These are phyloP conservation scores for Zoanthus sociatus DNA, from an alignment of 92 coral and sea anemone genomes.

Conservation along the genomic window DNA sequence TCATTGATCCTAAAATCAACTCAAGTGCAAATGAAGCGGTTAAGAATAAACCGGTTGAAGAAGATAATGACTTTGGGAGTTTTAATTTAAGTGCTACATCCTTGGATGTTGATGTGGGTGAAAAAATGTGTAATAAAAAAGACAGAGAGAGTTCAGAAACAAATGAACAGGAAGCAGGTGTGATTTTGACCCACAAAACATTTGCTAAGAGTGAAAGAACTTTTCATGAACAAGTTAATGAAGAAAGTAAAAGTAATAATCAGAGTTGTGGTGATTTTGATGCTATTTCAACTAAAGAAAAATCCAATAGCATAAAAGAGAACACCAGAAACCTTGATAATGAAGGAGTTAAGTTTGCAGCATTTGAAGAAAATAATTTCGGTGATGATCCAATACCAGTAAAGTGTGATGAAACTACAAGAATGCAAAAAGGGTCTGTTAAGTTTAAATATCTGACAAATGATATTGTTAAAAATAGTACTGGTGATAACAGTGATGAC, in stretches of 20 bases:
- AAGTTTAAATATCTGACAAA: neutral
- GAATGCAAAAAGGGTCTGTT: neutral
- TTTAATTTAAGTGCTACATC: slow-evolving; percentile 1
- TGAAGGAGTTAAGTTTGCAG: slow-evolving; percentile 7
- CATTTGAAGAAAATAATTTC: slow-evolving; percentile 20
- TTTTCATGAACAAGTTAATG: neutral
- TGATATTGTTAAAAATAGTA: neutral
- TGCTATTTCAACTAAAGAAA: neutral
- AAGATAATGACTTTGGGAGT: slow-evolving; percentile 34
- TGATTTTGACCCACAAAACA: neutral
- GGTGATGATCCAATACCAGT: neutral
- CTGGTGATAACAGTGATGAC: neutral
- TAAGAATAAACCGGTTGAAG: neutral
- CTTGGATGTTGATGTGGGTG: neutral
- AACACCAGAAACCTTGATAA: neutral
- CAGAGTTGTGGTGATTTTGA: slow-evolving; percentile 31
- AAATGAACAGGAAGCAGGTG: neutral
- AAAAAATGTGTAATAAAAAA: neutral
- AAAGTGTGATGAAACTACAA: neutral
- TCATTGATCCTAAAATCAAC: neutral
- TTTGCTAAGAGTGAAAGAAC: neutral
- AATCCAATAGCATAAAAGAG: neutral
- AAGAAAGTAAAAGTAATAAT: neutral
- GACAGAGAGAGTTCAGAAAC: neutral
- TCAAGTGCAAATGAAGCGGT: neutral